These are phyloP conservation scores for Sarcophaga rosellei DNA, from an alignment of 2,888 invertebrate genomes.

Conservation along the genomic window DNA sequence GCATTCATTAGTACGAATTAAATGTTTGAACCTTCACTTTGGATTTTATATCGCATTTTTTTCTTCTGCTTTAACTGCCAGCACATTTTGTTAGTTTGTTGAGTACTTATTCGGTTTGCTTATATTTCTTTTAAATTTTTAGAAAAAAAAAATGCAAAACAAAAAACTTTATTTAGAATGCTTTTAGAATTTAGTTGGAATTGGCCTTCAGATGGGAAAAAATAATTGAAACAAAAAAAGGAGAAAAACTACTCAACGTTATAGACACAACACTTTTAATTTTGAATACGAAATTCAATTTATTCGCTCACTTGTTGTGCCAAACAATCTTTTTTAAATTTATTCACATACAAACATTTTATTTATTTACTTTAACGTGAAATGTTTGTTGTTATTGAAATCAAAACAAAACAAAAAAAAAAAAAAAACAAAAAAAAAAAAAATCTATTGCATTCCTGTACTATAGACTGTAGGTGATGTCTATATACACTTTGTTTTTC, in stretches of 20 bases:
- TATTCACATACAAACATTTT: slow-evolving; percentile 44
- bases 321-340: slow-evolving; percentile 25
- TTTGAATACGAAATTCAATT: slow-evolving; percentile 39
- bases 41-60: slow-evolving; percentile 4
- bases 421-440: neutral
- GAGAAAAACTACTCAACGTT: slow-evolving; percentile 4
- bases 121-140: slow-evolving; percentile 19
- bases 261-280: neutral
- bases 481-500: slow-evolving; percentile 3
- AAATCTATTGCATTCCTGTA: slow-evolving; percentile 11
- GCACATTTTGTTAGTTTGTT: slow-evolving; percentile 21
- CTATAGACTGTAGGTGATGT: slow-evolving; percentile 29
- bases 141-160: neutral
- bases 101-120: neutral
- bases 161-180: slow-evolving; percentile 64
- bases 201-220: slow-evolving; percentile 58
- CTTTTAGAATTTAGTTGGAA: slow-evolving; percentile 66
- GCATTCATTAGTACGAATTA: slow-evolving; percentile 58
- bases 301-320: slow-evolving; percentile 61
- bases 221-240: neutral
- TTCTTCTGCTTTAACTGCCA: neutral
- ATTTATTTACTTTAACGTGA: slow-evolving; percentile 8
- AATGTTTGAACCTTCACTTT: slow-evolving; percentile 64
- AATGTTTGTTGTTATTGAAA: slow-evolving; percentile 13
- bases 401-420: neutral